Percentiles rank a stretch among this genome's conserved stretches.
These are phyloP conservation scores for Pyrochroa serraticornis DNA, from an alignment of 2,888 invertebrate species.

Conservation along the genomic window DNA sequence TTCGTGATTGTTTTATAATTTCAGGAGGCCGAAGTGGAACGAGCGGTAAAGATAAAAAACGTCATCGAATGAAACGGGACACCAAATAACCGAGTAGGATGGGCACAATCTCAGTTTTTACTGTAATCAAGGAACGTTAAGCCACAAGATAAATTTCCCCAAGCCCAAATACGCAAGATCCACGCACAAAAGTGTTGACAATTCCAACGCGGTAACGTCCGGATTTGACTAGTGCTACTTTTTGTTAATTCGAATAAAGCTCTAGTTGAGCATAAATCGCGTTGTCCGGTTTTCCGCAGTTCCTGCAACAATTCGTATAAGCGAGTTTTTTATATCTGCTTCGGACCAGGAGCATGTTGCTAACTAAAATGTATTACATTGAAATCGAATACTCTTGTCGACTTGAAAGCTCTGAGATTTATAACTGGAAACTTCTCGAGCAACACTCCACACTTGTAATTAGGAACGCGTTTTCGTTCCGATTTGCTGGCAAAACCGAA, in stretches of 20 bases:
- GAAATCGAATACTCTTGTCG: conserved; percentile 30
- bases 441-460: conserved; percentile 17
- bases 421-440: conserved; percentile 23
- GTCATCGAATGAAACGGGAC: conserved; percentile 15
- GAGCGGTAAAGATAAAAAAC: not conserved
- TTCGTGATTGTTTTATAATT: conserved; percentile 15
- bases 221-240: not conserved
- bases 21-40: conserved; percentile 1
- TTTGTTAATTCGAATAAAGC: conserved; percentile 9
- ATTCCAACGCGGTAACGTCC: not conserved
- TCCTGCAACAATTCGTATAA: conserved; percentile 17
- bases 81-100: conserved; percentile 14
- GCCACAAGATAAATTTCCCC: conserved; percentile 21
- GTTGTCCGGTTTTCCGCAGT: conserved; percentile 5
- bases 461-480: conserved; percentile 12
- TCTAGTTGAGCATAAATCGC: conserved; percentile 18
- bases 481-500: not conserved
- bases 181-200: conserved; percentile 15
- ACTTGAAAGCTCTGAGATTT: conserved; percentile 23
- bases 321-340: conserved; percentile 22
- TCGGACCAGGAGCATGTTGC: conserved; percentile 18
- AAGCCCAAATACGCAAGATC: conserved; percentile 14
- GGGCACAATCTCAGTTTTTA: conserved; percentile 21
- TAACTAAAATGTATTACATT: conserved; percentile 30
- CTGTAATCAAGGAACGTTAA: conserved; percentile 21